Evolutionary conservation across 2,797 vertebrate species (phyloP).

Genomic region (Sebastes diploproa): DNA sequence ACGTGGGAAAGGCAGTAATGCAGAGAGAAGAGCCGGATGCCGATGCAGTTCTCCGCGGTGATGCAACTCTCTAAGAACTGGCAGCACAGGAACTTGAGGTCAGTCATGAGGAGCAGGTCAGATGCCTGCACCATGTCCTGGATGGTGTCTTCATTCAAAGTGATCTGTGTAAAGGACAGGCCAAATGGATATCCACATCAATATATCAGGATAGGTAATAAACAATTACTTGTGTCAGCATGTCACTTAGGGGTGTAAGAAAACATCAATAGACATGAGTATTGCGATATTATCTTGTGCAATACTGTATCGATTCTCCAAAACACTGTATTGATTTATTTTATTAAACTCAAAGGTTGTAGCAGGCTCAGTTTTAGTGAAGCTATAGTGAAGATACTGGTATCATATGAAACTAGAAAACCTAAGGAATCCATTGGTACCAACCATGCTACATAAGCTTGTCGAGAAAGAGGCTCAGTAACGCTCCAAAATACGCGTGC

Average conservation of each 20-base stretch:
- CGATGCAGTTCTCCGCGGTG: conserved; percentile 96
- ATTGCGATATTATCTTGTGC: too few species aligned
- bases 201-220: not conserved
- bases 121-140: conserved; percentile 98
- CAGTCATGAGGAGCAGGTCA: conserved; percentile 94
- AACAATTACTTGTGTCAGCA: not conserved
- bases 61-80: conserved; percentile 98
- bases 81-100: conserved; percentile 96
- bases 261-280: too few species aligned
- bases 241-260: not conserved
- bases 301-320: too few species aligned
- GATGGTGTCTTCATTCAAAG: conserved; percentile 95
- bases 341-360: too few species aligned
- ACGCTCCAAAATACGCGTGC: too few species aligned
- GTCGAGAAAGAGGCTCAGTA: too few species aligned
- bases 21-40: conserved; percentile 95
- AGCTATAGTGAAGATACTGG: too few species aligned
- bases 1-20: conserved; percentile 97
- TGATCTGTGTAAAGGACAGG: conserved; percentile 81
- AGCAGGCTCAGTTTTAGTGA: too few species aligned
- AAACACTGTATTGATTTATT: too few species aligned
- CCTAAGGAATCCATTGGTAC: too few species aligned
- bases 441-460: too few species aligned
- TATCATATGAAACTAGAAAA: too few species aligned
- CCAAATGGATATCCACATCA: not conserved